phyloP scores from a whole-genome alignment of 2,113 vertebrate species.

The Seriola dumerili region DNA sequence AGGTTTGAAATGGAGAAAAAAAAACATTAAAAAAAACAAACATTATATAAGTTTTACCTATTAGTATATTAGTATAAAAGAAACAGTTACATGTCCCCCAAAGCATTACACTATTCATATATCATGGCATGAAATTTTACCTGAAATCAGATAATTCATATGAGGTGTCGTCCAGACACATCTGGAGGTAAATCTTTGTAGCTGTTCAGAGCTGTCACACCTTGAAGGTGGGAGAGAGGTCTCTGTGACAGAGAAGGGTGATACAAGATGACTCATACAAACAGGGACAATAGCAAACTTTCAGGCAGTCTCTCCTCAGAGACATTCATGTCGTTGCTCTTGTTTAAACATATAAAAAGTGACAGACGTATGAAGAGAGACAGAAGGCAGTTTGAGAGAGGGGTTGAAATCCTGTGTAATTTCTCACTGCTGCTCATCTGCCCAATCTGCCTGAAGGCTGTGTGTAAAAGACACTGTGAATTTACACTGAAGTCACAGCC shows the following conservation, averaged over 20 bases:
- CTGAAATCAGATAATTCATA: too few species aligned
- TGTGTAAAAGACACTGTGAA: not conserved
- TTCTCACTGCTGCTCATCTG: not conserved
- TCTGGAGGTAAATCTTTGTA: too few species aligned
- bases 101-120: too few species aligned
- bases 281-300: slow-evolving; percentile 2
- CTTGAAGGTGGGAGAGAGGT: slow-evolving; percentile 11
- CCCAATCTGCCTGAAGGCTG: not conserved
- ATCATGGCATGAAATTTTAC: too few species aligned
- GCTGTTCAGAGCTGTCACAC: slow-evolving; percentile 9
- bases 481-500: not conserved
- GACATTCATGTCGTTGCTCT: not conserved
- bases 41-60: too few species aligned
- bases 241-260: not conserved
- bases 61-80: too few species aligned
- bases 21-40: too few species aligned
- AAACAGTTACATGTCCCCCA: too few species aligned
- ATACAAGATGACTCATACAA: slow-evolving; percentile 11
- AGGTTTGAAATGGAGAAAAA: too few species aligned
- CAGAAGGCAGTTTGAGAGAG: not conserved
- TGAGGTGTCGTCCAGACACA: too few species aligned
- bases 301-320: not conserved
- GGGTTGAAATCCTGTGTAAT: not conserved
- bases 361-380: not conserved
- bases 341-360: not conserved